Evolutionary conservation across 35 echinoderm and acorn worm genomes (phyloP), one percentile per base, ranked within the genome.

Genomic region (Anneissia japonica): DNA sequence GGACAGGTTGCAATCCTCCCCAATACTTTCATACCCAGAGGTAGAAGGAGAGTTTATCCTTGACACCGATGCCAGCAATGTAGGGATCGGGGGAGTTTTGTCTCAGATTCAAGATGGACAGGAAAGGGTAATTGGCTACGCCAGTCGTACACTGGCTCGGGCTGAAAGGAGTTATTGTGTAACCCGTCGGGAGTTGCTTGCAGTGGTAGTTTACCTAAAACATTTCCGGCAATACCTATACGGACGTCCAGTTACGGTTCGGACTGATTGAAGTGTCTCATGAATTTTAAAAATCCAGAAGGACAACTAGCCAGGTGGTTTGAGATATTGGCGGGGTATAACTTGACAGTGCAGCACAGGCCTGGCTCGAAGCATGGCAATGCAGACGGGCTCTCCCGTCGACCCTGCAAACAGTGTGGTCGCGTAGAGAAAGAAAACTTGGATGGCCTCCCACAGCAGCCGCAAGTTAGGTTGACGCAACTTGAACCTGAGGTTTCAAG

Each of bases 301-400:
- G 83, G 82, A 0, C 82, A 90, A 79, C 30, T 90, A 32, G 89
- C 82, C 5, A 39, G 89, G 29, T 90, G 89, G 89, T n/a, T 90
- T 51, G 73, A 90, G 39, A 13, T 79, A 4, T 46, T 90, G 6
- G 37, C 21, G n/a, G 41, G 38, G 36, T 90, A 90, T 79, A 36
- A 86, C 35, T 46, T 79, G 0, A 35, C 84, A 10, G 76, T 85
- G 31, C 45, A 79, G 30, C 82, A 85, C 37, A 46, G 82, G 30
- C 39, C 46, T 14, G 87, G 87, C 1, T 26, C 33, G 10, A 43
- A 40, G 32, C 79, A 89, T 36, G 64, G 28, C 30, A 83, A 83
- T 76, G 87, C 87, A 56, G 87, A 89, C 31, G 87, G 79, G 0
- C 80, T 89, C 0, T 90, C 89, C 17, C 0, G 89, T 1, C 30